phyloP scores from a whole-genome alignment of 2,113 vertebrate species.

The Columbina picui region DNA sequence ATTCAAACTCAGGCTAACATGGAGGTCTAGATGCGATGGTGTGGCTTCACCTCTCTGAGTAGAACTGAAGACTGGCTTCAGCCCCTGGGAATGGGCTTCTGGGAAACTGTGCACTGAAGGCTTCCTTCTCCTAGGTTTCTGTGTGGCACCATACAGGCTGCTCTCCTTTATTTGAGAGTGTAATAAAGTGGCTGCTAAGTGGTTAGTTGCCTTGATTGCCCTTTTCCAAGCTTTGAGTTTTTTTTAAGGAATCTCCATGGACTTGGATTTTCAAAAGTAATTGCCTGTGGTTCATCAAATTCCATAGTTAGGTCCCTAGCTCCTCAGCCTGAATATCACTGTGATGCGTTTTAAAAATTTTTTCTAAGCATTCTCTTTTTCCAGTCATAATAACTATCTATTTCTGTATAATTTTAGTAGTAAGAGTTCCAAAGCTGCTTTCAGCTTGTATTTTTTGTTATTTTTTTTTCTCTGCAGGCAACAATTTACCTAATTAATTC shows the following conservation, averaged over 20 bases:
- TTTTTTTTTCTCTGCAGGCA: neutral
- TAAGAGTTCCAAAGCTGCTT: neutral
- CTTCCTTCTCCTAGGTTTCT: neutral
- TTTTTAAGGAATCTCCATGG: neutral
- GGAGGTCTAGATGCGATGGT: neutral
- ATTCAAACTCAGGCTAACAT: neutral
- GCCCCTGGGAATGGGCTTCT: neutral
- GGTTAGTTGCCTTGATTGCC: neutral
- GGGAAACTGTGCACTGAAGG: neutral
- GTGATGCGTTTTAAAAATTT: neutral
- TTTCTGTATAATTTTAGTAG: neutral
- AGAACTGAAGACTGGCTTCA: neutral
- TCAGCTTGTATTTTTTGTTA: neutral
- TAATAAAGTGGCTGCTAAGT: neutral
- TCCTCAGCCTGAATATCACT: neutral
- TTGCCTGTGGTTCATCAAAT: neutral
- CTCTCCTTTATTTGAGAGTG: neutral
- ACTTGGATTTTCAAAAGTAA: neutral
- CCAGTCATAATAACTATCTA: neutral
- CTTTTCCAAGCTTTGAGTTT: neutral
- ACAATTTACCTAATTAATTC: neutral
- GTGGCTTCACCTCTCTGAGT: neutral
- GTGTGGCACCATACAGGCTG: neutral
- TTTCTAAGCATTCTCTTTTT: neutral
- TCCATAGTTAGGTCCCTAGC: neutral